Evolutionary conservation across 2,797 vertebrate species (phyloP).

Genomic region (Oceanodroma leucorhoa): DNA sequence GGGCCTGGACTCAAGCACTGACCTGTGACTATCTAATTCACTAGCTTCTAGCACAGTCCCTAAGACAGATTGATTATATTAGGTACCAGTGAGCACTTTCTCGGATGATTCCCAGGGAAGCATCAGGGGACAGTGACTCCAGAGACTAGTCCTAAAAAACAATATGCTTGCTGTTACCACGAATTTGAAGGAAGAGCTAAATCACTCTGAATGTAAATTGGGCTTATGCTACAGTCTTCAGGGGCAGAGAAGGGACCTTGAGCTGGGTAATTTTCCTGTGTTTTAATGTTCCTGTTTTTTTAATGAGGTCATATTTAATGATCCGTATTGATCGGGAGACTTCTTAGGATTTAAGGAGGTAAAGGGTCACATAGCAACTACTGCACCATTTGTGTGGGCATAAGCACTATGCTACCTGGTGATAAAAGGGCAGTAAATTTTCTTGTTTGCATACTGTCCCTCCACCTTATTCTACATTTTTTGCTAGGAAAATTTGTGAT

Average conservation of each 20-base stretch:
- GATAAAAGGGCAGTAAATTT: not conserved
- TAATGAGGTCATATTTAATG: not conserved
- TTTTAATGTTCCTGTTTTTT: not conserved
- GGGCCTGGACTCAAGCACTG: not conserved
- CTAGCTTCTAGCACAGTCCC: not conserved
- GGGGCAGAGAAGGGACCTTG: not conserved
- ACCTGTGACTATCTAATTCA: not conserved
- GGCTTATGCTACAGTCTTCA: not conserved
- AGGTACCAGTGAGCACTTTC: not conserved
- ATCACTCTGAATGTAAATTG: not conserved
- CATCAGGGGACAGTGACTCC: not conserved
- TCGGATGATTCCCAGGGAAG: not conserved
- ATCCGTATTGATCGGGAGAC: not conserved
- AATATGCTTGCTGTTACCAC: accelerated
- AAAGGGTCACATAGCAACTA: not conserved
- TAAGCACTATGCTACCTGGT: not conserved
- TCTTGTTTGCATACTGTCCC: not conserved
- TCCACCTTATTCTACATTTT: not conserved
- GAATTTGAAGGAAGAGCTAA: not conserved
- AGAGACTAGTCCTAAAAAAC: accelerated
- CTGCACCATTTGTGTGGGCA: not conserved
- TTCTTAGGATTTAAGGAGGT: not conserved
- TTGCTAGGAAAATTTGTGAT: not conserved
- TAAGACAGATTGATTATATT: not conserved
- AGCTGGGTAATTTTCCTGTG: not conserved